Percentiles rank a stretch among this genome's conserved stretches.
Conservation (phyloP, 2,113 vertebrate species). For the Crotalus horridus region DNA sequence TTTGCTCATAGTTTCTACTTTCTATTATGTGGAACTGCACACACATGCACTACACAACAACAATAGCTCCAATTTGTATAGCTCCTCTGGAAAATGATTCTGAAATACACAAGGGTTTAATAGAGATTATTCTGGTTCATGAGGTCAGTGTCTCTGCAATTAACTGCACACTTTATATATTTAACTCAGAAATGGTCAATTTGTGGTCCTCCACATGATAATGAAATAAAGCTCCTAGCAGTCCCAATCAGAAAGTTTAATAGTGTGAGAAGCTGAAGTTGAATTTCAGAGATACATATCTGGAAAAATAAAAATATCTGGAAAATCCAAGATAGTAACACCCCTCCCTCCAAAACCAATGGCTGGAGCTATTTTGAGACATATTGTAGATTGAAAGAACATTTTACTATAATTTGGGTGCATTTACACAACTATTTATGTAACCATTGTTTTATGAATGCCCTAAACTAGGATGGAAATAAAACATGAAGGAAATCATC, state of each 20-base stretch:
- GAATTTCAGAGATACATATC: background rate
- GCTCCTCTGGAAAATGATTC: constrained; percentile 16
- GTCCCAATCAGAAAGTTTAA: background rate
- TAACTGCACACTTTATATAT: background rate
- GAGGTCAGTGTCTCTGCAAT: background rate
- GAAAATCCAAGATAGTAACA: background rate
- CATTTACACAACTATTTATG: background rate
- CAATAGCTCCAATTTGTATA: constrained; percentile 22
- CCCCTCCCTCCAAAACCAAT: background rate
- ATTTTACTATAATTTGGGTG: background rate
- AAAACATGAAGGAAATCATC: background rate
- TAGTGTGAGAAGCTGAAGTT: background rate
- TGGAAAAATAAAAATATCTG: background rate
- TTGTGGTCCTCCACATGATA: background rate
- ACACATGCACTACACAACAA: constrained; percentile 14
- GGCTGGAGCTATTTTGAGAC: background rate
- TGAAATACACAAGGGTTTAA: background rate
- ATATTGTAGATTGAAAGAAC: background rate
- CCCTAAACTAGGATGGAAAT: background rate
- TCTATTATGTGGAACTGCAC: constrained; percentile 31
- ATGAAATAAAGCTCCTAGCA: background rate
- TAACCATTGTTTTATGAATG: background rate
- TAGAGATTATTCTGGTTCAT: background rate
- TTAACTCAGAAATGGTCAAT: background rate
- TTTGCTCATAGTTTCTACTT: constrained; percentile 23